Evolutionary conservation across 37 sponge, comb jelly and placozoan species (phyloP), one percentile per base, ranked within the genome.

Genomic region (Amphimedon queenslandica): DNA sequence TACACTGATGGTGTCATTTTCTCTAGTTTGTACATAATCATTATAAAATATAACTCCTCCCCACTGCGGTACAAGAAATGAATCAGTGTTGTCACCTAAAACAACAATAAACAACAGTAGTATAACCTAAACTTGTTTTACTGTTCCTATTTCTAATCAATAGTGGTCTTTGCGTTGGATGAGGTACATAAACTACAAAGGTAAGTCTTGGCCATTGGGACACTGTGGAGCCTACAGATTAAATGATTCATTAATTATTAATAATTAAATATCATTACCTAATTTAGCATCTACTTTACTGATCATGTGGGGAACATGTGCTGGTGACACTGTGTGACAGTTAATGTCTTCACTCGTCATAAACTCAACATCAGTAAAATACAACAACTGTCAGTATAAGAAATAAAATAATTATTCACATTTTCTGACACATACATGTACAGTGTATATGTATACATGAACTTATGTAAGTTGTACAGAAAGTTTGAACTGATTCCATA

Each of bases 51-150:
- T 75, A 37, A 93, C 66, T 0, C 94, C 94, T 27, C 94, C 94
- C 94, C 94, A 93, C 65, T 87, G 89, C 37, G 86, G 90, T 27
- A 84, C 76, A 13, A 93, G 75, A n/a, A n/a, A n/a, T n/a, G n/a
- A n/a, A n/a, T n/a, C n/a, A n/a, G n/a, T n/a, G n/a, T n/a, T n/a
- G n/a, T n/a, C n/a, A n/a, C n/a, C n/a, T n/a, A n/a, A n/a, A 25
- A n/a, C 23, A 25, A 6, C 21, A 60, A 60, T 60, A n/a, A 60
- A 60, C 28, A 25, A 60, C 72, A 21, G 31, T 53, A 35, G 3
- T 42, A 6, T 53, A 2, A 64, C 30, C 35, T 47, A 13, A 47
- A 47, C 13, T 18, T 47, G 53, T 13, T 47, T 47, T 47, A 47
- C 53, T 47, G 53, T 51, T 82, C 11, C 35, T 63, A n/a, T 40